A percentile compares a stretch with the other conserved stretches of the same genome.
Conservation (phyloP, 2,888 invertebrate genomes). For the Acronicta aceris region DNA sequence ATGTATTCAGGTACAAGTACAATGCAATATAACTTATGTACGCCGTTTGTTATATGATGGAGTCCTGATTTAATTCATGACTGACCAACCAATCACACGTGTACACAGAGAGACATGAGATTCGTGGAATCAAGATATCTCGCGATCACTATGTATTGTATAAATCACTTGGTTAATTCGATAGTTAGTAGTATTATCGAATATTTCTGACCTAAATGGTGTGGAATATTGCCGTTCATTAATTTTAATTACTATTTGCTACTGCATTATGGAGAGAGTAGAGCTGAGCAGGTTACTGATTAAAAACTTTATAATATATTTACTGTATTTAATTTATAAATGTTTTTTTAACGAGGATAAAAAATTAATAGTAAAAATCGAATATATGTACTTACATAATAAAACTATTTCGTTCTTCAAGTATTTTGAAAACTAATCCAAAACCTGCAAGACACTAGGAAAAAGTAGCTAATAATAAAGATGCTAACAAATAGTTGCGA, state of each 20-base stretch:
- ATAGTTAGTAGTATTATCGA: background rate
- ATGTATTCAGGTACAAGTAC: conserved; percentile 39
- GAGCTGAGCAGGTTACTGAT: too few species aligned
- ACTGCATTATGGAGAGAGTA: too few species aligned
- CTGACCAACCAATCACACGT: conserved; percentile 33
- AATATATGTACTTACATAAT: too few species aligned
- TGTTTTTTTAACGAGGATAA: too few species aligned
- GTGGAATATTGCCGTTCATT: too few species aligned
- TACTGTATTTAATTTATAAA: too few species aligned
- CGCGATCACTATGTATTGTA: conserved; percentile 23
- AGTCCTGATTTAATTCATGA: conserved; percentile 45
- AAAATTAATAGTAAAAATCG: too few species aligned
- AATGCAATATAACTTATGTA: conserved; percentile 40
- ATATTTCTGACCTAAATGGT: too few species aligned
- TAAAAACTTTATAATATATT: too few species aligned
- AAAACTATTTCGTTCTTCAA: too few species aligned
- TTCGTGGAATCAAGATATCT: conserved; percentile 46
- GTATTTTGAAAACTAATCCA: background rate
- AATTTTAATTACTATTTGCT: too few species aligned
- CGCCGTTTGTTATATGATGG: conserved; percentile 41
- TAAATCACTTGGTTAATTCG: conserved; percentile 32
- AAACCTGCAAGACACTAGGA: background rate
- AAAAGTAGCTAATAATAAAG: background rate
- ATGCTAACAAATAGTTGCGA: conserved; percentile 5
- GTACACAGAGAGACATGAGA: conserved; percentile 10